These are phyloP conservation scores for Andrena haemorrhoa DNA, from an alignment of 2,888 invertebrate species.

Conservation along the genomic window DNA sequence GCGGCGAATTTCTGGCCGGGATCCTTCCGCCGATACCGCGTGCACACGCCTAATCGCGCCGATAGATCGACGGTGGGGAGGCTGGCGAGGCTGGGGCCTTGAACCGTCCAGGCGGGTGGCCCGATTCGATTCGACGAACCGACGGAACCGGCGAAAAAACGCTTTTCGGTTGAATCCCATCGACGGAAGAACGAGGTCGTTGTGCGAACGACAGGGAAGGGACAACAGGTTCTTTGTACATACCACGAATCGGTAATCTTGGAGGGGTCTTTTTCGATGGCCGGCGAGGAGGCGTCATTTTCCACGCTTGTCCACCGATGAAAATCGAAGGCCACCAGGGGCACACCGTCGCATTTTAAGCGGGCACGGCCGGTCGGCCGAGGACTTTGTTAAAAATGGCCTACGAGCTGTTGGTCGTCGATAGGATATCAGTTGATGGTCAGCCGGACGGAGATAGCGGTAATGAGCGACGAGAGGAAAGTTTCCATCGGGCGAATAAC, in stretches of 20 bases:
- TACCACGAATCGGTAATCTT: too few species aligned
- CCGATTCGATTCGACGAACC: neutral
- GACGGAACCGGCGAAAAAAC: neutral
- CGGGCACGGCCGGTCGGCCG: slow-evolving; percentile 7
- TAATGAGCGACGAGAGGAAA: slow-evolving; percentile 79
- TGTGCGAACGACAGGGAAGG: neutral
- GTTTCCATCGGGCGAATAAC: slow-evolving; percentile 79
- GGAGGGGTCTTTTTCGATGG: too few species aligned
- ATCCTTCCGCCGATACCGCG: too few species aligned
- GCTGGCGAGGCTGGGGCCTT: neutral
- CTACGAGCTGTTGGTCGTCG: slow-evolving; percentile 66
- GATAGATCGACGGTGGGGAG: neutral
- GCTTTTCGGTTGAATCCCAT: neutral
- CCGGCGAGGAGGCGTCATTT: neutral
- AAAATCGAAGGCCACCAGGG: slow-evolving; percentile 18
- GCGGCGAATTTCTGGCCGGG: neutral
- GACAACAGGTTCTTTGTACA: slow-evolving; percentile 11
- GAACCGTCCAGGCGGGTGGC: neutral
- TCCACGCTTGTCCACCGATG: neutral
- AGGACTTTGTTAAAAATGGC: slow-evolving; percentile 49
- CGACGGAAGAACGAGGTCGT: neutral
- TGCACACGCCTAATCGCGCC: too few species aligned
- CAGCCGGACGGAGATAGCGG: slow-evolving; percentile 74
- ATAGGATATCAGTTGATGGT: slow-evolving; percentile 78
- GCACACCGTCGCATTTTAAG: slow-evolving; percentile 11